Conservation (phyloP, 2,888 invertebrate species). For the Hyposoter didymator region DNA sequence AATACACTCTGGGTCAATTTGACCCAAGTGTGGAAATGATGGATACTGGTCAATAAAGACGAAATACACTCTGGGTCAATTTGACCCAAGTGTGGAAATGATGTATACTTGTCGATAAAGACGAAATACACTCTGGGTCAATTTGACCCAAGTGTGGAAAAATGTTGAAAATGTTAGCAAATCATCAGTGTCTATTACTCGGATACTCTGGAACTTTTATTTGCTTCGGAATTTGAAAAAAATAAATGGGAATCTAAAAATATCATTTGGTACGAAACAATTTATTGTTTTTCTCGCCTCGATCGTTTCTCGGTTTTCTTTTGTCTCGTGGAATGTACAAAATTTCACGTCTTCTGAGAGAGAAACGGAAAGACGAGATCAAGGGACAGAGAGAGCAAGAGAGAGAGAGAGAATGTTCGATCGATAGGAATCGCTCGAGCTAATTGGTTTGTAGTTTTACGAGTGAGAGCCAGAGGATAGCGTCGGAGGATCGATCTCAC, state of each 20-base stretch:
- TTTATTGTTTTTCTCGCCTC: not conserved
- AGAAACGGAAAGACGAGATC: not conserved
- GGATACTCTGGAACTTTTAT: not conserved
- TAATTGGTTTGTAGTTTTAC: conserved; percentile 67
- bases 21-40: too few relatives aligned
- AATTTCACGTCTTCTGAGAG: conserved; percentile 8
- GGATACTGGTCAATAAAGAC: too few relatives aligned
- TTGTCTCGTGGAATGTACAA: conserved; percentile 1
- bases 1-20: too few relatives aligned
- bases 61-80: too few relatives aligned
- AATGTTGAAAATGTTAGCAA: conserved; percentile 15
- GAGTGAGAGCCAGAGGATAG: conserved; percentile 37
- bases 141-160: not conserved
- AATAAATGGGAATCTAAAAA: not conserved
- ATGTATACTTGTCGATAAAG: too few relatives aligned
- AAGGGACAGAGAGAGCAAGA: not conserved
- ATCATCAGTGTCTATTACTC: conserved; percentile 17
- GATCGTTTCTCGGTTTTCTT: conserved; percentile 17
- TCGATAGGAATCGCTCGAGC: conserved; percentile 64
- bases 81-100: too few relatives aligned
- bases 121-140: too few relatives aligned
- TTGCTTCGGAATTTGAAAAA: too few relatives aligned
- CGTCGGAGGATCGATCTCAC: conserved; percentile 42
- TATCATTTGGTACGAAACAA: not conserved
- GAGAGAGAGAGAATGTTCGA: conserved; percentile 5